These are phyloP conservation scores for Brienomyrus brachyistius DNA, from an alignment of 2,113 vertebrate genomes.

Conservation along the genomic window DNA sequence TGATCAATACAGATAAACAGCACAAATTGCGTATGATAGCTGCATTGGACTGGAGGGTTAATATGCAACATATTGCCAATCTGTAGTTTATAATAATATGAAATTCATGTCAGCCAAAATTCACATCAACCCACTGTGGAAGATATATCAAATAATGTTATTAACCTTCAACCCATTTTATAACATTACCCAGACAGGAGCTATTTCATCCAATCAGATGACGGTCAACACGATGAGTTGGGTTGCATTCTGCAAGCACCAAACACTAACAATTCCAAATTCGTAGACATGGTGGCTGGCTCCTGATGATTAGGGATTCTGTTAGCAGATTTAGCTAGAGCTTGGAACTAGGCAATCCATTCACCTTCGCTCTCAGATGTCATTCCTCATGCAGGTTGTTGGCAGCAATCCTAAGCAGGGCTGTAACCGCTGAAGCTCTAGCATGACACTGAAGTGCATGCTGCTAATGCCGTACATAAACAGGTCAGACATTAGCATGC, in stretches of 20 bases:
- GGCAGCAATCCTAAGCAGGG: slow-evolving; percentile 8
- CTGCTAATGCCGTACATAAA: neutral
- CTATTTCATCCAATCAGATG: neutral
- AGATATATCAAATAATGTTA: neutral
- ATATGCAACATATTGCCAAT: neutral
- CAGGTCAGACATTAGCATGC: neutral
- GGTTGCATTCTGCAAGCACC: neutral
- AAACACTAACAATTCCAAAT: neutral
- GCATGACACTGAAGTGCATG: neutral
- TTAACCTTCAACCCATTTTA: slow-evolving; percentile 4
- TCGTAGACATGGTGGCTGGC: neutral
- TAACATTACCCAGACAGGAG: neutral
- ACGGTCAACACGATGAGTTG: neutral
- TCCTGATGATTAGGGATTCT: neutral
- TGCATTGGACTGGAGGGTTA: neutral
- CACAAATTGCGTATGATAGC: neutral
- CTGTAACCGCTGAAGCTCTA: neutral
- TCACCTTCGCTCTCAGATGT: slow-evolving; percentile 2
- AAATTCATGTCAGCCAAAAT: neutral
- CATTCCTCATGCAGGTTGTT: neutral
- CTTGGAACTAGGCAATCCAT: neutral
- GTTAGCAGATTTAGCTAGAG: neutral
- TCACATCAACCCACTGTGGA: neutral
- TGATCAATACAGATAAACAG: neutral
- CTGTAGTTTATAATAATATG: neutral